These are phyloP conservation scores for Drosophila takahashii DNA, from an alignment of 1,140 invertebrate species.

Conservation along the genomic window DNA sequence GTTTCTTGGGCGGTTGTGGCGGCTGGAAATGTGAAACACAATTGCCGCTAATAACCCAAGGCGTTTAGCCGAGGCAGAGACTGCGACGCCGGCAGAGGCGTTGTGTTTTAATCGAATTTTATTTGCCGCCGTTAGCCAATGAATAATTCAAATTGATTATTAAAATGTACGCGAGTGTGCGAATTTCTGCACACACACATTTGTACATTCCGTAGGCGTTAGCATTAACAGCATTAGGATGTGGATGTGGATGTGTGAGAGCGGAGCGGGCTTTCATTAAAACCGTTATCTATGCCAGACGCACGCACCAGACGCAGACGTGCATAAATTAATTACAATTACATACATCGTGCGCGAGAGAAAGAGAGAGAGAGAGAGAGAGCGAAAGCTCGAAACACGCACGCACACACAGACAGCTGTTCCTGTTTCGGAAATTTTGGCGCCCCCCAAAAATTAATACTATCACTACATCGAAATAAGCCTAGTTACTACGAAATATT, in stretches of 20 bases:
- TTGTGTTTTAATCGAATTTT: constrained; percentile 82
- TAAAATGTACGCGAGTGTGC: constrained; percentile 62
- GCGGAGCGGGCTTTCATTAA: constrained; percentile 65
- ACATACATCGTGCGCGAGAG: constrained; percentile 5
- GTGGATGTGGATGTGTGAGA: constrained; percentile 45
- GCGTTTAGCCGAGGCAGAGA: constrained; percentile 44
- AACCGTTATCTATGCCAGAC: constrained; percentile 78
- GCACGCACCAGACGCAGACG: constrained; percentile 61
- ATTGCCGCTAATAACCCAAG: constrained; percentile 79
- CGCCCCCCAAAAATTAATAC: not conserved
- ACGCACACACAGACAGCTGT: constrained; percentile 21
- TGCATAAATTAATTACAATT: constrained; percentile 72
- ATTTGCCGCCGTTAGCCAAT: constrained; percentile 82
- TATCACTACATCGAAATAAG: not conserved
- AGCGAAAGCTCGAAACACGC: constrained; percentile 5
- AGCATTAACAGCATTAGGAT: constrained; percentile 30
- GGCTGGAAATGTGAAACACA: constrained; percentile 61
- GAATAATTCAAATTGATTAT: constrained; percentile 84
- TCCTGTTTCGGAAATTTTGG: constrained; percentile 21
- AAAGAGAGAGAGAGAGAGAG: not conserved
- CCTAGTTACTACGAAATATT: not conserved
- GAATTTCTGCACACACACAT: constrained; percentile 32
- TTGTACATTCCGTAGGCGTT: constrained; percentile 39
- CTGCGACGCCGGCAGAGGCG: not conserved
- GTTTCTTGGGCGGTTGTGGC: constrained; percentile 39